phyloP scores from a whole-genome alignment of 2,888 invertebrate genomes.

The Myopa testacea region DNA sequence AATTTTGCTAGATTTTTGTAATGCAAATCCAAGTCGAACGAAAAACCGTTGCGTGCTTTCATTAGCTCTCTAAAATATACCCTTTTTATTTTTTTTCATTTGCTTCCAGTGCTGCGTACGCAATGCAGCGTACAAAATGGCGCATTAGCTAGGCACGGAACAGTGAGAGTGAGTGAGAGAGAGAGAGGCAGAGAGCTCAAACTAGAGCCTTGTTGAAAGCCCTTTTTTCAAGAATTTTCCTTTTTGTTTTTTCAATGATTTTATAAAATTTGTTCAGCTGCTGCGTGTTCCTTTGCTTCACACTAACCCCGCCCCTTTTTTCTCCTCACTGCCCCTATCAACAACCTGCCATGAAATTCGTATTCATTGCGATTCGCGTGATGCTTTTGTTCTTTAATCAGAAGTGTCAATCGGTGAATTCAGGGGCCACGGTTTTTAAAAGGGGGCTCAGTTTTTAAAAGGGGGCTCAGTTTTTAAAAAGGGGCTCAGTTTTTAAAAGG shows the following conservation, averaged over 20 bases:
- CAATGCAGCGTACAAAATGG: conserved; percentile 24
- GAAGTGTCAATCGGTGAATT: not conserved
- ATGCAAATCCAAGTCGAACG: conserved; percentile 39
- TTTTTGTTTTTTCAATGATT: not conserved
- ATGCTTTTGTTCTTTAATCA: not conserved
- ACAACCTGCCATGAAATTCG: not conserved
- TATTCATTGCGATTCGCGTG: not conserved
- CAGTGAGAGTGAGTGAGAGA: not conserved
- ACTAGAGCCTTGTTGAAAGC: not conserved
- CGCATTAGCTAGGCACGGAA: conserved; percentile 12
- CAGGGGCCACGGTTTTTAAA: too few species aligned
- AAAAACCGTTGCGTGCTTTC: not conserved
- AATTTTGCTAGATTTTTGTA: conserved; percentile 43
- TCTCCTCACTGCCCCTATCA: not conserved
- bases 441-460: not conserved
- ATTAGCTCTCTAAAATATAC: not conserved
- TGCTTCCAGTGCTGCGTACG: not conserved
- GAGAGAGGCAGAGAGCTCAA: not conserved
- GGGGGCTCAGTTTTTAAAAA: not conserved
- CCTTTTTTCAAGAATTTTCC: not conserved
- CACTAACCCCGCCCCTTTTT: not conserved
- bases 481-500: not conserved
- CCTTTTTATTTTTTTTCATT: not conserved
- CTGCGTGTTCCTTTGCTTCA: conserved; percentile 6
- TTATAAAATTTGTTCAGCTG: conserved; percentile 33